A percentile compares a stretch with the other conserved stretches of the same genome.
phyloP scores from a whole-genome alignment of 2,113 vertebrate species.

The Nestor notabilis region DNA sequence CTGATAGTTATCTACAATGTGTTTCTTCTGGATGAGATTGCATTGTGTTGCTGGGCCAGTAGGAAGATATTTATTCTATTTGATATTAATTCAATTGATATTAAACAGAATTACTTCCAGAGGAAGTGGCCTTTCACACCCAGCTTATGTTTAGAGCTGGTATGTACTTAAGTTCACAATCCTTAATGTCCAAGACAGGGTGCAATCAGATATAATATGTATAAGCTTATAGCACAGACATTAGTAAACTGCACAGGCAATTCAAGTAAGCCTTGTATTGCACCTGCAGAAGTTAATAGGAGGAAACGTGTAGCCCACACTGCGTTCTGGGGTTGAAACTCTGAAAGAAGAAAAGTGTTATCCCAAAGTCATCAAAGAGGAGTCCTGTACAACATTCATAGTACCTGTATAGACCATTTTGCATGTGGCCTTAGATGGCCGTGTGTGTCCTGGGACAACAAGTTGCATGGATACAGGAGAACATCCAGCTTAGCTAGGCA shows the following conservation, averaged over 20 bases:
- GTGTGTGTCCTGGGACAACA: not conserved
- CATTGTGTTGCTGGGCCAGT: not conserved
- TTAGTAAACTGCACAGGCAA: not conserved
- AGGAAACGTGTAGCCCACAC: not conserved
- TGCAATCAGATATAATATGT: not conserved
- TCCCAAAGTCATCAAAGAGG: not conserved
- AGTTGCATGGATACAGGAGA: not conserved
- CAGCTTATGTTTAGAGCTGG: not conserved
- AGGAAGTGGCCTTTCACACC: not conserved
- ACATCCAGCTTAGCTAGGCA: not conserved
- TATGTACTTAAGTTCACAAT: not conserved
- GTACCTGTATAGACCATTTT: not conserved
- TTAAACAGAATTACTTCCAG: not conserved
- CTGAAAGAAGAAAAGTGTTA: not conserved
- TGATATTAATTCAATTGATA: not conserved
- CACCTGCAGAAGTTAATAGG: not conserved
- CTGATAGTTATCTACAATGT: not conserved
- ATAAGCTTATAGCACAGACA: not conserved
- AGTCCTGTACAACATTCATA: not conserved
- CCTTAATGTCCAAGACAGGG: not conserved
- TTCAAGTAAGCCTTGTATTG: not conserved
- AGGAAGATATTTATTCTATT: not conserved
- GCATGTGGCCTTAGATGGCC: not conserved
- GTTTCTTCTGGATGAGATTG: not conserved
- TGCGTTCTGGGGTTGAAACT: not conserved